Percentiles rank a stretch among this genome's conserved stretches.
Conservation (phyloP, 2,888 invertebrate genomes). For the Marronus borbonicus region DNA sequence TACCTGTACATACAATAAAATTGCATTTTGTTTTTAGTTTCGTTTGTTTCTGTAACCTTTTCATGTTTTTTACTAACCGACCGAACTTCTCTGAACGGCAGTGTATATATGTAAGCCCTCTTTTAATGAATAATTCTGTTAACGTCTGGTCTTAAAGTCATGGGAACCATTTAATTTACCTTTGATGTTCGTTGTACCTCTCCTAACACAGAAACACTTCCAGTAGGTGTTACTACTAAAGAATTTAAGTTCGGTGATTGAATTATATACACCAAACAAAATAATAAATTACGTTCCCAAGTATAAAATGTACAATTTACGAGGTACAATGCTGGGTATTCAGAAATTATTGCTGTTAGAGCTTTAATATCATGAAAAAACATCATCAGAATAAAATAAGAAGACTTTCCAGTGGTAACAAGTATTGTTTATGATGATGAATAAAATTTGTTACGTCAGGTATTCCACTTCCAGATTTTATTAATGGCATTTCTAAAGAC, state of each 20-base stretch:
- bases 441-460: too few relatives aligned
- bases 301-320: background rate
- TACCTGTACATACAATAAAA: too few relatives aligned
- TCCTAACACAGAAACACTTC: too few relatives aligned
- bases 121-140: background rate
- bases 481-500: slow-evolving; percentile 35
- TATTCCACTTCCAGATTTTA: slow-evolving; percentile 33
- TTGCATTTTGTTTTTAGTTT: too few relatives aligned
- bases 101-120: background rate
- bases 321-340: background rate
- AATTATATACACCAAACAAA: background rate
- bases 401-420: background rate
- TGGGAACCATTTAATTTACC: background rate
- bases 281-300: slow-evolving; percentile 1
- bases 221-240: background rate
- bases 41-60: too few relatives aligned
- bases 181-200: background rate
- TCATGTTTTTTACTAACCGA: too few relatives aligned
- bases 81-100: too few relatives aligned
- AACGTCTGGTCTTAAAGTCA: background rate
- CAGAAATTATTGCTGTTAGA: too few relatives aligned
- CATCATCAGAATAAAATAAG: background rate
- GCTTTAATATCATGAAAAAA: background rate
- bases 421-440: background rate
- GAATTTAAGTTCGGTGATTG: too few relatives aligned